Evolutionary conservation across 2,113 vertebrate species (phyloP).

Genomic region (Macquaria australasica): DNA sequence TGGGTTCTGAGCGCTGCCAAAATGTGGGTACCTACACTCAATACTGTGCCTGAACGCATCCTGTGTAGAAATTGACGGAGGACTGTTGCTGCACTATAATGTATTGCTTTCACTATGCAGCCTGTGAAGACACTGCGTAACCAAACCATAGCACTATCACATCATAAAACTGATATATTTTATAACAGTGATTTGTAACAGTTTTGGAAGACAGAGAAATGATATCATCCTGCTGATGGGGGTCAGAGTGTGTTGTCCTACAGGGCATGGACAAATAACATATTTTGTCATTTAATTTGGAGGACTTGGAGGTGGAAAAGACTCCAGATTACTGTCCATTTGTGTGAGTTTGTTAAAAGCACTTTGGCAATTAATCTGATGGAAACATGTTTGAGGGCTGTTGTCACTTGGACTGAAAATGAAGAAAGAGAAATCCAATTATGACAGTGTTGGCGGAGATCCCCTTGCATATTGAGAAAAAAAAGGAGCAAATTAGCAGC

Average conservation of each 20-base stretch:
- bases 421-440: conserved; percentile 64
- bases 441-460: conserved; percentile 29
- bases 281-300: not conserved
- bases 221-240: not conserved
- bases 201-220: not conserved
- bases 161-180: not conserved
- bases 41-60: not conserved
- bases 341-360: conserved; percentile 44
- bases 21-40: not conserved
- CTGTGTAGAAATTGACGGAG: not conserved
- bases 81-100: no score
- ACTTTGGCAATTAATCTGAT: conserved; percentile 50
- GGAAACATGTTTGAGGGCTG: conserved; percentile 48
- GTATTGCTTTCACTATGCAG: not conserved
- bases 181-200: no score
- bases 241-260: not conserved
- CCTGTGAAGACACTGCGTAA: not conserved
- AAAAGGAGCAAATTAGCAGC: conserved; percentile 46
- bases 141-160: not conserved
- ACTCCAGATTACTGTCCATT: conserved; percentile 26
- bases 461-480: conserved; percentile 6
- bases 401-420: conserved; percentile 56
- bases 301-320: not conserved
- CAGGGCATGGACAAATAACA: no score
- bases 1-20: not conserved